Conservation (phyloP, 2,797 vertebrate genomes). For the Pogonophryne albipinna region DNA sequence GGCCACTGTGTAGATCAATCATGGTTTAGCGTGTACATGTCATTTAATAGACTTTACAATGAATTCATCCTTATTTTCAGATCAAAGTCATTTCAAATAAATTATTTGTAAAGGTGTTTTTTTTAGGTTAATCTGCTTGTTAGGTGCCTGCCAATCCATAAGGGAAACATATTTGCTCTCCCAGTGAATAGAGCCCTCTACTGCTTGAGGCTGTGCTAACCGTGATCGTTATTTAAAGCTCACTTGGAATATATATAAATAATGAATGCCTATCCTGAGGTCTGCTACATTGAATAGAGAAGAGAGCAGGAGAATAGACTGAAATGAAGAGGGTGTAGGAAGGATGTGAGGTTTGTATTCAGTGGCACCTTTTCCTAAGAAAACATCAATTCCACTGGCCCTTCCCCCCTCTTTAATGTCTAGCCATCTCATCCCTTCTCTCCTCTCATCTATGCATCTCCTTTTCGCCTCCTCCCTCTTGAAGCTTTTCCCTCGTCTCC, state of each 20-base stretch:
- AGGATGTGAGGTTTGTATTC: constrained; percentile 3
- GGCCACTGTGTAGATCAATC: neutral
- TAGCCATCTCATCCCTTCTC: neutral
- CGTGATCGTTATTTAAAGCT: constrained; percentile 38
- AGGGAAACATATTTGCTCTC: constrained; percentile 14
- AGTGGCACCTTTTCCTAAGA: neutral
- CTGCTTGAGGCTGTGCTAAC: constrained; percentile 11
- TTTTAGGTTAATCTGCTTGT: neutral
- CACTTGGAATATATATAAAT: constrained; percentile 53
- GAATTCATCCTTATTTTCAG: neutral
- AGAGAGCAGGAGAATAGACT: neutral
- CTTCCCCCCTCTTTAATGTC: constrained; percentile 4
- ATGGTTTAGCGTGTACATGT: neutral
- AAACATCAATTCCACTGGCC: neutral
- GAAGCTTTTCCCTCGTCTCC: constrained; percentile 12
- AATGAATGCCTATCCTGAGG: constrained; percentile 46
- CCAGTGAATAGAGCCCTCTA: constrained; percentile 8
- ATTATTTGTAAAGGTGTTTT: neutral
- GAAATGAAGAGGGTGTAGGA: neutral
- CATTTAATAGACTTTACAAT: neutral
- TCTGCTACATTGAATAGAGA: constrained; percentile 19
- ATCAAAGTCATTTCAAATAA: no score
- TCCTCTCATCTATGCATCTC: constrained; percentile 16
- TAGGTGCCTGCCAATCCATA: constrained; percentile 8
- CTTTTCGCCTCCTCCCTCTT: constrained; percentile 17